A percentile compares a stretch with the other conserved stretches of the same genome.
These are phyloP conservation scores for Varroa destructor DNA, from an alignment of 1,140 invertebrate species.

Conservation along the genomic window DNA sequence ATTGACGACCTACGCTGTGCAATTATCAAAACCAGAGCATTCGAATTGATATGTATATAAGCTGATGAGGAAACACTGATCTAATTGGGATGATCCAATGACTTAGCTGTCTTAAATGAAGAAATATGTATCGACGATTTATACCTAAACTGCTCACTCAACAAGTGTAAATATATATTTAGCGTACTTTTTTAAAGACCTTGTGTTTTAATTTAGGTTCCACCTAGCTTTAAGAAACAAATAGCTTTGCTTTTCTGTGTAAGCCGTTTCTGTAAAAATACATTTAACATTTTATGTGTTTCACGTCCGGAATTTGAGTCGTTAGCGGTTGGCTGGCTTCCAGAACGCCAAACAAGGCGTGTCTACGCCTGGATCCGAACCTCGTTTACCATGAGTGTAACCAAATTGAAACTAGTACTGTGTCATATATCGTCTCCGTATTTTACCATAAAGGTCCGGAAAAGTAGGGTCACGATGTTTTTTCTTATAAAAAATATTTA, in stretches of 20 bases:
- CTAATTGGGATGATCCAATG: neutral
- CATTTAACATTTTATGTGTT: neutral
- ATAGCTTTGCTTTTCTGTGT: neutral
- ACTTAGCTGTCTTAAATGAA: neutral
- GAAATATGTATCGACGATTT: neutral
- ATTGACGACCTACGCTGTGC: constrained; percentile 18
- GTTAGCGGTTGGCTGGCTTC: neutral
- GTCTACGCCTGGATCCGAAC: neutral
- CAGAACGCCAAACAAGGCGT: neutral
- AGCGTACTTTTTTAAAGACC: neutral
- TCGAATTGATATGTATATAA: neutral
- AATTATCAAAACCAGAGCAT: neutral
- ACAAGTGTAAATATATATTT: neutral
- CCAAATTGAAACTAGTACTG: no score
- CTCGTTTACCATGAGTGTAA: neutral
- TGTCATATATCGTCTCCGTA: no score
- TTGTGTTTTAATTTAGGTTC: neutral
- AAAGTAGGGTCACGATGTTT: no score
- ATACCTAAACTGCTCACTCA: neutral
- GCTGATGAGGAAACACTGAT: neutral
- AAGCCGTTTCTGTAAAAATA: neutral
- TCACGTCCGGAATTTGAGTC: neutral
- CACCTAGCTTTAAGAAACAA: neutral
- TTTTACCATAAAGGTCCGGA: no score
- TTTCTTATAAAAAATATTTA: no score